These are phyloP conservation scores for Brienomyrus longianalis DNA, from an alignment of 2,113 vertebrate genomes.

Conservation along the genomic window DNA sequence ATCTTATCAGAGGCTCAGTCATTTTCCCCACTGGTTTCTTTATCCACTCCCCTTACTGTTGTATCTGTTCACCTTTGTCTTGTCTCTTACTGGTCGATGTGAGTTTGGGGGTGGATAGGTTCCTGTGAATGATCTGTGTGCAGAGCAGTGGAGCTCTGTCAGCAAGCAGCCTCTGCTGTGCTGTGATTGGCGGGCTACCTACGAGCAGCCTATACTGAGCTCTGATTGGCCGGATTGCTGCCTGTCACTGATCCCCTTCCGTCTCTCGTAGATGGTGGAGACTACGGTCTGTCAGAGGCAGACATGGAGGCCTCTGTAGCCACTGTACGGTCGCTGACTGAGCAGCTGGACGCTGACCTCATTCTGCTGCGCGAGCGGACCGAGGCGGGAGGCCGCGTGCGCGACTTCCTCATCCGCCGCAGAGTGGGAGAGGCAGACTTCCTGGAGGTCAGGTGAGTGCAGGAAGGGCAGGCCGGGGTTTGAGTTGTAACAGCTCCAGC, in stretches of 20 bases:
- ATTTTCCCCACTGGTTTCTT: not conserved
- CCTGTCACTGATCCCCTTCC: not conserved
- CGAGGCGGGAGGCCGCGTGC: slow-evolving; percentile 81
- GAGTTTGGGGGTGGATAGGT: not conserved
- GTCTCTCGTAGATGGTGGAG: slow-evolving; percentile 72
- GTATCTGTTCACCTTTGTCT: not conserved
- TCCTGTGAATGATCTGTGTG: not conserved
- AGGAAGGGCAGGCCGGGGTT: not conserved
- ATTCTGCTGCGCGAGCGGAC: slow-evolving; percentile 83
- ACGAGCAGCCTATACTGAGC: not conserved
- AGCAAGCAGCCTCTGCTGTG: not conserved
- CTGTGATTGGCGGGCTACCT: not conserved
- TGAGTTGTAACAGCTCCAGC: not conserved
- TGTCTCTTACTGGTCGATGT: not conserved
- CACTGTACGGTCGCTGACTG: slow-evolving; percentile 85
- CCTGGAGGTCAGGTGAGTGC: slow-evolving; percentile 91
- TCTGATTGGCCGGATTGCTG: not conserved
- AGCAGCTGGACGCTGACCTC: slow-evolving; percentile 86
- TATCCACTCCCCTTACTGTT: not conserved
- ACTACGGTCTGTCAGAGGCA: slow-evolving; percentile 84
- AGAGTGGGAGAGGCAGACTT: slow-evolving; percentile 95
- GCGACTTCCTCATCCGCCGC: slow-evolving; percentile 88
- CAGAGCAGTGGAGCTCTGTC: not conserved
- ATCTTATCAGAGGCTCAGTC: not conserved
- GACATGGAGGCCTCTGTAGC: slow-evolving; percentile 95